Conservation (phyloP, 2,113 vertebrate species). For the Xiphias gladius region DNA sequence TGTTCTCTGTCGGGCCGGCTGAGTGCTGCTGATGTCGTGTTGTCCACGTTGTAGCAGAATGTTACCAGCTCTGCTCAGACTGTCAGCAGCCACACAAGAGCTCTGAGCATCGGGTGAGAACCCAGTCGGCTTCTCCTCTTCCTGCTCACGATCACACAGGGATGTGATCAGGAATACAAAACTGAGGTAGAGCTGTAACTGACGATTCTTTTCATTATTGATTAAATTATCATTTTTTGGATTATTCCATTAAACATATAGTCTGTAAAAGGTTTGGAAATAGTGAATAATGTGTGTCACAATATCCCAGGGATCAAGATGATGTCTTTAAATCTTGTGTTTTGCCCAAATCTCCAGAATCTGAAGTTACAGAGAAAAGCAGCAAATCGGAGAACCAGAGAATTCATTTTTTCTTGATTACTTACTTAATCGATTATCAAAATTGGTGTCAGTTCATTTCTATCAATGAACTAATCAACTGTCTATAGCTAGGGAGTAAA, state of each 20-base stretch:
- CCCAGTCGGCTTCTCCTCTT: slow-evolving; percentile 7
- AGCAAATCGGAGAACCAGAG: not conserved
- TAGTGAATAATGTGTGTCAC: not conserved
- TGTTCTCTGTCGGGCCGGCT: slow-evolving; percentile 44
- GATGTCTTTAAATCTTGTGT: not conserved
- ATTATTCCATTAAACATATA: not conserved
- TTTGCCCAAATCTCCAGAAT: not conserved
- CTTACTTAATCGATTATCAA: not conserved
- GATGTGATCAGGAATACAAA: slow-evolving; percentile 37
- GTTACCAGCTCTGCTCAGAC: slow-evolving; percentile 37
- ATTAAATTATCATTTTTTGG: slow-evolving; percentile 5
- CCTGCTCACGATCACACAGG: slow-evolving; percentile 29
- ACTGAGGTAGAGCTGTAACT: slow-evolving; percentile 3
- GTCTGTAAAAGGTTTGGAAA: not conserved
- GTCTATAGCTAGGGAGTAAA: not conserved
- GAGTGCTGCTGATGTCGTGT: slow-evolving; percentile 48
- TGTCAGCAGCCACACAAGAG: slow-evolving; percentile 7
- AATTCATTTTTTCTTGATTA: not conserved
- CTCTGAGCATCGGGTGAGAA: slow-evolving; percentile 25
- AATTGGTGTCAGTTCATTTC: not conserved
- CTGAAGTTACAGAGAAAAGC: not conserved
- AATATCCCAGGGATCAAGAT: not conserved
- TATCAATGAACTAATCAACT: not conserved
- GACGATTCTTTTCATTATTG: not conserved
- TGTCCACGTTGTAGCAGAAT: slow-evolving; percentile 28